Base-by-base conservation (phyloP, 2,113 vertebrate genomes). In the Etheostoma cragini region DNA sequence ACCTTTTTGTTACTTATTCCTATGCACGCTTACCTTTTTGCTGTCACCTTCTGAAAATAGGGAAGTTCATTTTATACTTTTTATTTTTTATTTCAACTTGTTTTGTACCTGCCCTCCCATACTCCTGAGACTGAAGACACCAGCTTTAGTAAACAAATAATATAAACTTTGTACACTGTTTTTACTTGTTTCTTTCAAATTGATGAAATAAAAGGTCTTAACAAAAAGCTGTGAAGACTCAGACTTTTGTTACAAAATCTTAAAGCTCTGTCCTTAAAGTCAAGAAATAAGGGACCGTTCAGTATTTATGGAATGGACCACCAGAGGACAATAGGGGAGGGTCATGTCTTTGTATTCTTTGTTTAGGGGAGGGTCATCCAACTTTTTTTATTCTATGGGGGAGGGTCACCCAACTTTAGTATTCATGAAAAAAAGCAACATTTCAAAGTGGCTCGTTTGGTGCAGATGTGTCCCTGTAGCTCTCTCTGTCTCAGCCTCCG, bases 111-210 rank as follows among this genome's bases (percentile, higher is more conserved):
- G 78, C 89, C 85, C 84, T 91, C 84, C 84, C 88, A 84, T 90
- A 91, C 91, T 88, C 81, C 88, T 69, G 78, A 88, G 89, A 93
- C 87, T 89, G 92, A 93, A 88, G 93, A 95, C 93, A 94, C 86
- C 92, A 94, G 93, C 94, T 95, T 95, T 96, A 95, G 93, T 93
- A 95, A 93, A 95, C 90, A 87, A 95, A 93, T 91, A 93, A 93
- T 93, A 94, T 94, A 92, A 93, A 89, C 89, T 94, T 94, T 95
- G 89, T 96, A 95, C 89, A 94, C 90, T 91, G 93, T 95, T 94
- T 95, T 93, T 92, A 93, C 88, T 82, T 88, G 92, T 91, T 88
- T 93, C 83, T 87, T 93, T 94, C 79, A 85, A 94, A 94, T 88
- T 92, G 88, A 91, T 92, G 86, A 94, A 95, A 95, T 95, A 94